phyloP scores from a whole-genome alignment of 1,140 invertebrate genomes.

The Bicyclus anynana region DNA sequence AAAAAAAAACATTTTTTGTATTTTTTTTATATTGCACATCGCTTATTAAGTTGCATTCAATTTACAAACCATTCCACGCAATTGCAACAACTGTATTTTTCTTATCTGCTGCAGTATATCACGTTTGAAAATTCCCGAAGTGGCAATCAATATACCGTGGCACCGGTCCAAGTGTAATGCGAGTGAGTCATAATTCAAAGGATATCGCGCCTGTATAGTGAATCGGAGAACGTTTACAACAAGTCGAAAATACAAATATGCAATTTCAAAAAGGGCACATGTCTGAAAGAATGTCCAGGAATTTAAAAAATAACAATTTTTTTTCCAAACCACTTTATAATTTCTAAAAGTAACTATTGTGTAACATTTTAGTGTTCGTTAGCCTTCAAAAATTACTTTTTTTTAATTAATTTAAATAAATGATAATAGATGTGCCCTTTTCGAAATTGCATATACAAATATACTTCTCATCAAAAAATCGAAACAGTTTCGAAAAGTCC shows the following conservation, averaged over 20 bases:
- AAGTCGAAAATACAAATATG: not conserved
- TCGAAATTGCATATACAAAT: no score
- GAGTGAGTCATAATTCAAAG: constrained; percentile 49
- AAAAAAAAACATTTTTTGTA: not conserved
- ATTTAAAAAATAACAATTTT: no score
- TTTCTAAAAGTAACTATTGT: no score
- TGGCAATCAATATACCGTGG: constrained; percentile 58
- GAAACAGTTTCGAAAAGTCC: no score
- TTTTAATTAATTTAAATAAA: no score
- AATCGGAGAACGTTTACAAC: constrained; percentile 16
- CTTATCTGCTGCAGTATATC: constrained; percentile 33
- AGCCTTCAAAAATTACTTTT: no score
- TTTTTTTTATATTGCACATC: not conserved
- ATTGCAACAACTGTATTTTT: constrained; percentile 26
- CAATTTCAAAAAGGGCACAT: no score
- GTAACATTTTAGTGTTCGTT: no score
- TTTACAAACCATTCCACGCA: constrained; percentile 20
- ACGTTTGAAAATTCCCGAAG: constrained; percentile 52
- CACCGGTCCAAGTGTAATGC: constrained; percentile 45
- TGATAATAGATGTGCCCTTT: no score
- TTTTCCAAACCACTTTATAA: no score
- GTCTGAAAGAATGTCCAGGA: no score
- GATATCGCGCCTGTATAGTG: constrained; percentile 40
- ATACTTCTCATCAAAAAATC: no score
- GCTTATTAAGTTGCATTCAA: constrained; percentile 18